Conservation (phyloP, 2,113 vertebrate species). For the Microcebus tavaratra region DNA sequence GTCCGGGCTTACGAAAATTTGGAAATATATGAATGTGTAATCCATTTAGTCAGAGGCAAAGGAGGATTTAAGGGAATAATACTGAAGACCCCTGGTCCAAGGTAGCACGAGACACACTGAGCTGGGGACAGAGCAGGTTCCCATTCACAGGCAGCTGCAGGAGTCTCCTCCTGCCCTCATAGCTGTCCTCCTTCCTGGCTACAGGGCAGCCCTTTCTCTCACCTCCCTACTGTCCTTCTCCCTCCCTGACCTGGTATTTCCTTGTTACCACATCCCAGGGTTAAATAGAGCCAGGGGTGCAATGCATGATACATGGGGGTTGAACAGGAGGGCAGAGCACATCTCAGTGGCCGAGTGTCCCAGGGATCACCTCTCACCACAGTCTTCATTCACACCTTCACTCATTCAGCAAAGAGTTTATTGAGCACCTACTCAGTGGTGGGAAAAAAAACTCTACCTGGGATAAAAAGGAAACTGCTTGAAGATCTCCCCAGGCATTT, state of each 20-base stretch:
- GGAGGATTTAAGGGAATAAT: not conserved
- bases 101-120: fast-evolving
- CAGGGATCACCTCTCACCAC: fast-evolving
- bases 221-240: too few relatives aligned
- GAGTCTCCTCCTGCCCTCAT: not conserved
- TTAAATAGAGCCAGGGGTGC: not conserved
- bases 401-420: not conserved
- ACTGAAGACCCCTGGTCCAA: not conserved
- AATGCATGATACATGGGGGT: not conserved
- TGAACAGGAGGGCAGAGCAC: not conserved
- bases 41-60: not conserved
- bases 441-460: not conserved
- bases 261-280: not conserved
- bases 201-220: not conserved
- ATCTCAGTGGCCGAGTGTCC: not conserved
- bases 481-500: not conserved
- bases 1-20: not conserved
- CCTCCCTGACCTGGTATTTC: not conserved
- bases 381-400: not conserved
- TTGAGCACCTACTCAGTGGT: too few relatives aligned
- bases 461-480: not conserved
- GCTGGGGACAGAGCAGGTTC: not conserved
- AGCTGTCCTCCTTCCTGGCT: not conserved
- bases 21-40: not conserved
- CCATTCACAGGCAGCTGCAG: not conserved